Conservation (phyloP, 1,140 invertebrate genomes). For the Dysdera silvatica region DNA sequence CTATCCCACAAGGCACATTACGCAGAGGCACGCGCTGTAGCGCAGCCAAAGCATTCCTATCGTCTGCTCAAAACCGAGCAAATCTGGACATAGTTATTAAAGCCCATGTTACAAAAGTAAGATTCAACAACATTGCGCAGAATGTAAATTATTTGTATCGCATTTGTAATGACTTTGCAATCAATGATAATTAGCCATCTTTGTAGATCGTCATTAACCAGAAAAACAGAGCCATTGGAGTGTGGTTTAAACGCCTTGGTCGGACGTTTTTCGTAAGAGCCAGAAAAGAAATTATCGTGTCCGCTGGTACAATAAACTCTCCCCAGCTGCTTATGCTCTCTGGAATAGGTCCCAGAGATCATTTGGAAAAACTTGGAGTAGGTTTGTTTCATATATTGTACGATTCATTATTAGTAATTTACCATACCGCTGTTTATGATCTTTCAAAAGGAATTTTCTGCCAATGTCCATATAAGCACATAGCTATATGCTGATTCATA, state of each 20-base stretch:
- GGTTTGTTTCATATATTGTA: neutral
- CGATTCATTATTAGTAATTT: neutral
- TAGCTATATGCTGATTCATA: too few relatives aligned
- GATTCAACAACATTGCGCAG: too few relatives aligned
- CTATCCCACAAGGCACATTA: slow-evolving; percentile 73
- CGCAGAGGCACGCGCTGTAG: slow-evolving; percentile 65
- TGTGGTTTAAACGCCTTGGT: slow-evolving; percentile 61
- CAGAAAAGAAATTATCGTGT: slow-evolving; percentile 66
- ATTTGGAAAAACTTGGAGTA: slow-evolving; percentile 33
- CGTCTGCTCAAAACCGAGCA: slow-evolving; percentile 52
- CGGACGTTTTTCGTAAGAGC: slow-evolving; percentile 58
- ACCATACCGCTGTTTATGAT: neutral
- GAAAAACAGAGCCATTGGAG: slow-evolving; percentile 65
- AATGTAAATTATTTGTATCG: slow-evolving; percentile 4
- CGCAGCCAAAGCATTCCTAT: slow-evolving; percentile 53
- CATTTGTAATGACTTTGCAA: neutral
- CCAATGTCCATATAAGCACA: neutral
- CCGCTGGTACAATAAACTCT: slow-evolving; percentile 68
- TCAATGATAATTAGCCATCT: neutral
- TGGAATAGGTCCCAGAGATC: slow-evolving; percentile 69
- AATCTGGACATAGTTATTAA: slow-evolving; percentile 82
- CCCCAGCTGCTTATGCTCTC: slow-evolving; percentile 82
- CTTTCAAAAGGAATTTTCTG: neutral
- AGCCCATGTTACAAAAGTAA: slow-evolving; percentile 66
- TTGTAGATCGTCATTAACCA: slow-evolving; percentile 68